These are phyloP conservation scores for Euzetes globulus DNA, from an alignment of 2,888 invertebrate genomes.

Conservation along the genomic window DNA sequence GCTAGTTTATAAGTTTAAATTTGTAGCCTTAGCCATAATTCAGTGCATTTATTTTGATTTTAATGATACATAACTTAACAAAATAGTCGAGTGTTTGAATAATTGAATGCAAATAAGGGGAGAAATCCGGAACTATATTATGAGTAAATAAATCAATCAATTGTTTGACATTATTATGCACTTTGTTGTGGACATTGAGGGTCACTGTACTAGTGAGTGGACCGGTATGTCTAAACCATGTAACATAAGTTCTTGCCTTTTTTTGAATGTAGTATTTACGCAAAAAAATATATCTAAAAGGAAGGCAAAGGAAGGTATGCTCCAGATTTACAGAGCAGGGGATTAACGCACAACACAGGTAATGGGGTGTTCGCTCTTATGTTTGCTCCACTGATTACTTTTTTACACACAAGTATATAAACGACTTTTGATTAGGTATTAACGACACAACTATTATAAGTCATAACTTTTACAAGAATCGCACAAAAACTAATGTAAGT, in stretches of 20 bases:
- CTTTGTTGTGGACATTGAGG: neutral
- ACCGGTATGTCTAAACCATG: neutral
- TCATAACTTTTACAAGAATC: neutral
- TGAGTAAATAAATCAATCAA: neutral
- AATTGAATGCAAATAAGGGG: too few relatives aligned
- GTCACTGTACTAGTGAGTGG: slow-evolving; percentile 7
- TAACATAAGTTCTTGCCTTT: neutral
- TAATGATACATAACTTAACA: too few relatives aligned
- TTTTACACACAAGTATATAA: neutral
- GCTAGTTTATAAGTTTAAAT: too few relatives aligned
- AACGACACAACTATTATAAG: neutral
- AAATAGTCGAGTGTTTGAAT: too few relatives aligned
- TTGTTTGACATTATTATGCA: neutral
- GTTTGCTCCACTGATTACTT: slow-evolving; percentile 8
- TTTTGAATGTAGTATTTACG: neutral
- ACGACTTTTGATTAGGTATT: neutral
- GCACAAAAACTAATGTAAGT: neutral
- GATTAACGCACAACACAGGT: neutral
- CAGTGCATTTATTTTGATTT: too few relatives aligned
- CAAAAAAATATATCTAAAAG: neutral
- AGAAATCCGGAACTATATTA: neutral
- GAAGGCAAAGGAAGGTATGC: slow-evolving; percentile 14
- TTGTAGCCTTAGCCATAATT: too few relatives aligned
- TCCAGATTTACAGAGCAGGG: neutral
- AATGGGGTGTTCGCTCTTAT: slow-evolving; percentile 19